Conservation (phyloP, 2,888 invertebrate species). For the Tenthredo amoena region DNA sequence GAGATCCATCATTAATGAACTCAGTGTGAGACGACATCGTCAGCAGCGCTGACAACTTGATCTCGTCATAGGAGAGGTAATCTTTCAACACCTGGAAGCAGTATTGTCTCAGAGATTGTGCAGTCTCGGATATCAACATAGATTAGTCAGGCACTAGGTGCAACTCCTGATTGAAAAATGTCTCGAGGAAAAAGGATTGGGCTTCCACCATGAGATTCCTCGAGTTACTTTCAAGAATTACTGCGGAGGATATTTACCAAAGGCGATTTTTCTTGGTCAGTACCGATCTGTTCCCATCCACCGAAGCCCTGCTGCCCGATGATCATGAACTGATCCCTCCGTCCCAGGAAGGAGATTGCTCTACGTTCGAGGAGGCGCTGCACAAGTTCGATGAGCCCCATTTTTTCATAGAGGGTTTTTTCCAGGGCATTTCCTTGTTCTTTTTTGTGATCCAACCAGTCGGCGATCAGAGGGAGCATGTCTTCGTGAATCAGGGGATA, state of each 20-base stretch:
- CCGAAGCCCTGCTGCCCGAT: conserved; percentile 78
- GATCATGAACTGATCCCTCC: conserved; percentile 79
- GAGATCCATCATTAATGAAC: conserved; percentile 82
- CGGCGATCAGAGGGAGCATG: conserved; percentile 82
- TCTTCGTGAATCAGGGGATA: conserved; percentile 87
- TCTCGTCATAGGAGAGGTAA: conserved; percentile 84
- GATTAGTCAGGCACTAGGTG: not conserved
- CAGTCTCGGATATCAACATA: not conserved
- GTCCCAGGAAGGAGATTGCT: conserved; percentile 80
- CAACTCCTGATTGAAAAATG: not conserved
- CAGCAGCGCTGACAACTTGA: conserved; percentile 82
- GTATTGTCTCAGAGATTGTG: not conserved
- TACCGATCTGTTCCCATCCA: conserved; percentile 83
- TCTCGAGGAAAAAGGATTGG: not conserved
- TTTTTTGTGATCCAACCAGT: conserved; percentile 84
- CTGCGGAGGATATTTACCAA: conserved; percentile 68
- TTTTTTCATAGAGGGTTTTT: conserved; percentile 80
- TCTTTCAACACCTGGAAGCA: conserved; percentile 76
- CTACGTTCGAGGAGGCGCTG: conserved; percentile 81
- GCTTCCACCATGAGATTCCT: not conserved
- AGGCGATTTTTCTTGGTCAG: conserved; percentile 79
- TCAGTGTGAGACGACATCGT: conserved; percentile 81
- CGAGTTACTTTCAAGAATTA: not conserved
- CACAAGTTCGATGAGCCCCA: conserved; percentile 81
- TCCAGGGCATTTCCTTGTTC: conserved; percentile 79